Evolutionary conservation across 2,113 vertebrate genomes (phyloP), one percentile per base, ranked within the genome.

Genomic region (Mixornis gularis): DNA sequence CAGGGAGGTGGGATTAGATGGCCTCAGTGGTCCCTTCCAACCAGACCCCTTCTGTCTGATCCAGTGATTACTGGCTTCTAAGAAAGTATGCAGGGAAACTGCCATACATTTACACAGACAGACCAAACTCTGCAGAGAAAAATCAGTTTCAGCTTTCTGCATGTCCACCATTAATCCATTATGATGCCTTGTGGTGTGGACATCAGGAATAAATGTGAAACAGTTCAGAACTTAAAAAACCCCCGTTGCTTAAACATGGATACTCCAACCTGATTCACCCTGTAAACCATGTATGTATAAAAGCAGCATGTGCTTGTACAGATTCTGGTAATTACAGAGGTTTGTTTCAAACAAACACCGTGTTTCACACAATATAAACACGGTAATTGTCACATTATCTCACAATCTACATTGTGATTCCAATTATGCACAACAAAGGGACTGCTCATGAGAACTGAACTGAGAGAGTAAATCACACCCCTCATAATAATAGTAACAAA

Each of bases 361-460:
- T 17, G 74, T 79, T 96, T 92, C 79, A 84, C 58, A 78, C 77
- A 76, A 71, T 40, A 58, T 17, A 73, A 95, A 94, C 82, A 87
- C 0, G 4, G 87, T 84, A 91, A 95, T 90, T 90, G 90, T 85
- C 95, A 93, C 77, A 88, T 88, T 90, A 92, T 95, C 88, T 92
- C 78, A 79, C 73, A 62, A 94, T 93, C 90, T 93, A 86, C 71
- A 89, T 88, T 78, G 89, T 87, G 89, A 94, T 96, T 92, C 96
- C 70, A 53, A 92, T 90, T 90, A 92, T 48, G 30, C 36, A 81
- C 89, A 95, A 94, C 79, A 96, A 86, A 92, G 87, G 41, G 55
- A 43, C 51, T 86, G 81, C 63, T 94, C 84, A 24, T 71, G 86
- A 95, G 86, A 95, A 74, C 85, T 34, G 46, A 91, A 25, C 62